Evolutionary conservation across 2,113 vertebrate genomes (phyloP), one percentile per base, ranked within the genome.

Genomic region (Austrofundulus limnaeus): DNA sequence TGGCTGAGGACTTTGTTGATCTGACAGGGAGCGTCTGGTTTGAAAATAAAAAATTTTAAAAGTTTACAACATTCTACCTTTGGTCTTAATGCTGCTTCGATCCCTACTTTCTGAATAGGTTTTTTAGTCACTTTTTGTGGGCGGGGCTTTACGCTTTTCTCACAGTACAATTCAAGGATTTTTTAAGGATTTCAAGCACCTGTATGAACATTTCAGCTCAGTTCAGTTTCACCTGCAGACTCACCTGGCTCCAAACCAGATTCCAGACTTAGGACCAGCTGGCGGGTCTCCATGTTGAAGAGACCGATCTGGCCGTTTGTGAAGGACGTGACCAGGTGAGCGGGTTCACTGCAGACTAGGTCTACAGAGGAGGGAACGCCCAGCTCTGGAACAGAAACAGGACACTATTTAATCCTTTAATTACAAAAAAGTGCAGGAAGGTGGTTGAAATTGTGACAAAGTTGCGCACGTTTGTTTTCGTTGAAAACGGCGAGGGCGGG

Each of bases 1-100:
- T 99, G 97, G 84, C 96, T 98, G 82, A 98, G 95, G 52, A 98
- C 95, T 92, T 94, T 94, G 83, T 98, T 98, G 87, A 99, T 98
- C 83, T 98, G 96, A 88, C 94, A 94, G 55, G 94, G 92, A 61
- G 93, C 89, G 72, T 92, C 81, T 90, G 88, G 80, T 47, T 45
- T 15, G 48, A 58, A 59, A 72, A 34, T 66, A 0, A 75, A 0
- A 3, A 42, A 15, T 8, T n/a, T n/a, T n/a, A 43, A 12, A 16
- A 38, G 16, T 17, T 17, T 2, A 19, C 8, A 19, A 45, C 1
- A 19, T 45, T 45, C n/a, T n/a, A n/a, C n/a, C n/a, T n/a, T 28
- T 4, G 25, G 25, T 28, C 25, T 28, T 28, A 28, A 28, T 28
- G 25, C 3, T 28, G 25, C 25, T 28, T 28, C 25, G 7, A 28